phyloP scores from a whole-genome alignment of 1,140 invertebrate species.

The Drosophila jambulina region DNA sequence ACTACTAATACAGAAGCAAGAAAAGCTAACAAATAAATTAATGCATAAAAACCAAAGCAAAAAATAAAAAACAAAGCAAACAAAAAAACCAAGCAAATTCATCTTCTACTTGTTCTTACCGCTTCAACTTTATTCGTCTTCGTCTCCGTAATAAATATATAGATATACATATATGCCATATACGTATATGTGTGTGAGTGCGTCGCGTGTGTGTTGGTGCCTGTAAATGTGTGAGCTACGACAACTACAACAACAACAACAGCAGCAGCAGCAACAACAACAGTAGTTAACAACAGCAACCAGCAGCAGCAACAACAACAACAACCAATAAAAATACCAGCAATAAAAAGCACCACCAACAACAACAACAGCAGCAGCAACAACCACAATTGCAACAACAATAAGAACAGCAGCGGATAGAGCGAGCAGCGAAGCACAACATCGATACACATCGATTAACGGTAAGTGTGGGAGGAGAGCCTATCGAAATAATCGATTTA shows the following conservation, averaged over 20 bases:
- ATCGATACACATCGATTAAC: slow-evolving; percentile 82
- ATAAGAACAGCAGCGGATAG: slow-evolving; percentile 50
- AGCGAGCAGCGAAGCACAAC: slow-evolving; percentile 57
- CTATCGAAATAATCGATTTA: slow-evolving; percentile 10
- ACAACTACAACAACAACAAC: slow-evolving; percentile 34
- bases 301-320: slow-evolving; percentile 22
- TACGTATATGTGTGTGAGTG: slow-evolving; percentile 54
- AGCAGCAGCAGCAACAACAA: slow-evolving; percentile 48
- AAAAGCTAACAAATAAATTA: slow-evolving; percentile 11
- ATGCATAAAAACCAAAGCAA: slow-evolving; percentile 28
- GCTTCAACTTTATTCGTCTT: slow-evolving; percentile 60
- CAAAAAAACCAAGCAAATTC: slow-evolving; percentile 27
- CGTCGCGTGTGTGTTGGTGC: slow-evolving; percentile 66
- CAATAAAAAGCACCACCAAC: slow-evolving; percentile 29
- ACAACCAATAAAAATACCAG: slow-evolving; percentile 25
- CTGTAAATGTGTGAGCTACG: slow-evolving; percentile 62
- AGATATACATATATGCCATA: slow-evolving; percentile 28
- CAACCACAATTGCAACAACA: slow-evolving; percentile 30
- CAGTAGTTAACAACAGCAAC: slow-evolving; percentile 33
- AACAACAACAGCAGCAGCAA: not conserved
- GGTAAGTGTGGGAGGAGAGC: slow-evolving; percentile 41
- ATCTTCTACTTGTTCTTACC: slow-evolving; percentile 54
- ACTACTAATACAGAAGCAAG: not conserved
- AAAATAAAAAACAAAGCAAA: slow-evolving; percentile 2
- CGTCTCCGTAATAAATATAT: slow-evolving; percentile 58